Conservation (phyloP, 2,797 vertebrate genomes). For the Hemitrygon akajei region DNA sequence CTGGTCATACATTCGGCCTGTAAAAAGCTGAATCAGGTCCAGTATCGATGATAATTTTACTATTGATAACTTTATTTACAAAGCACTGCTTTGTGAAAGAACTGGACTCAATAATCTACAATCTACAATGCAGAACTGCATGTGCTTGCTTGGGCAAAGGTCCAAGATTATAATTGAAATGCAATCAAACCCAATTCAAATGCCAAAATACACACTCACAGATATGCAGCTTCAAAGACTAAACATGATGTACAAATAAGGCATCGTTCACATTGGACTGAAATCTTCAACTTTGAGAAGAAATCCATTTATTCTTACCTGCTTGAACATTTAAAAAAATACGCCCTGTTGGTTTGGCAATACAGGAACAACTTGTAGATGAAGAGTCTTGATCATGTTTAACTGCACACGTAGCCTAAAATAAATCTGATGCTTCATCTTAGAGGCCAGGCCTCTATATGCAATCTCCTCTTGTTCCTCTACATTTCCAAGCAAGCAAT, state of each 20-base stretch:
- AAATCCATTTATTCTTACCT: conserved; percentile 30
- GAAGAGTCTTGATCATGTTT: conserved; percentile 50
- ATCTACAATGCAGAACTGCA: neutral
- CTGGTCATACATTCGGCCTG: neutral
- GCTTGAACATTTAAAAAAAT: conserved; percentile 18
- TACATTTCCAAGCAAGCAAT: conserved; percentile 75
- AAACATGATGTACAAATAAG: conserved; percentile 18
- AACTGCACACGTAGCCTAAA: conserved; percentile 50
- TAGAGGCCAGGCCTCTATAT: conserved; percentile 56
- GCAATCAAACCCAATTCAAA: neutral
- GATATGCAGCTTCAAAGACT: neutral
- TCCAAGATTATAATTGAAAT: neutral
- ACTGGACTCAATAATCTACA: neutral
- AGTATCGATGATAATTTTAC: neutral
- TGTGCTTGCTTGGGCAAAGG: neutral
- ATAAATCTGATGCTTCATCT: conserved; percentile 59
- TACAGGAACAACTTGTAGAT: conserved; percentile 42
- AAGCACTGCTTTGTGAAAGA: neutral
- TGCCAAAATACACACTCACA: neutral
- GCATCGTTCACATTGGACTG: neutral
- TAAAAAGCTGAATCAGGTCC: neutral
- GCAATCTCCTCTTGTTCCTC: conserved; percentile 65
- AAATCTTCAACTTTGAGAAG: neutral
- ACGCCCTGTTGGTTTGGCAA: conserved; percentile 43
- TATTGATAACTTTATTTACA: neutral